Evolutionary conservation across 2,888 invertebrate genomes (phyloP), one percentile per base, ranked within the genome.

Genomic region (Lasioglossum figueresi): DNA sequence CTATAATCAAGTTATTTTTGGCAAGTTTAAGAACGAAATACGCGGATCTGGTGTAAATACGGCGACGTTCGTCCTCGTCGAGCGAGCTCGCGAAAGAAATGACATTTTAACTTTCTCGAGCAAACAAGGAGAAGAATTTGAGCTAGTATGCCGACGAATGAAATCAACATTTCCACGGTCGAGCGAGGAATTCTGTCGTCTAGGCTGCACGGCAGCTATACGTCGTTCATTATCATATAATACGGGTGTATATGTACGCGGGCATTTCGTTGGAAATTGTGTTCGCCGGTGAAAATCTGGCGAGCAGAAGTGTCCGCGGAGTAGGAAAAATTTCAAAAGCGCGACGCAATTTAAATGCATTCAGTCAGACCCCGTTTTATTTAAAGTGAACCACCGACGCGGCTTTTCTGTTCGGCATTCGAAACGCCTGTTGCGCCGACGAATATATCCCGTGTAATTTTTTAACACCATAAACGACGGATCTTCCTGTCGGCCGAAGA

Each of bases 381-480:
- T 66, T 72, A 68, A 79, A 76, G 76, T 8, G 75, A 68, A 70
- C 34, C 27, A 12, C 43, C 43, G 12, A 12, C 73, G 45, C 16
- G 45, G 45, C 8, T 71, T 63, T 56, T 59, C 59, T 27, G 43
- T 68, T 31, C 34, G 59, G 4, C 68, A 71, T 76, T 66, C 31
- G 59, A 34, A 56, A 76, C 80, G 88, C 88, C 88, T 90, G 88
- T 91, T 91, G 90, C 92, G 79, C 81, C 43, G 66, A 5, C 78
- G 71, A 82, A 86, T 75, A 83, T 75, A 82, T 73, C 52, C 77
- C 66, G 82, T 80, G 84, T 90, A 88, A 90, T 88, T 87, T 84
- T 83, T 79, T 85, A 82, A 83, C 84, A 79, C 72, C 27, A 73
- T 79, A 73, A 76, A 40, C 56, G 70, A 68, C 74, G 63, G 71